Evolutionary conservation across 2,888 invertebrate species (phyloP).

Genomic region (Quadroppia sp.): DNA sequence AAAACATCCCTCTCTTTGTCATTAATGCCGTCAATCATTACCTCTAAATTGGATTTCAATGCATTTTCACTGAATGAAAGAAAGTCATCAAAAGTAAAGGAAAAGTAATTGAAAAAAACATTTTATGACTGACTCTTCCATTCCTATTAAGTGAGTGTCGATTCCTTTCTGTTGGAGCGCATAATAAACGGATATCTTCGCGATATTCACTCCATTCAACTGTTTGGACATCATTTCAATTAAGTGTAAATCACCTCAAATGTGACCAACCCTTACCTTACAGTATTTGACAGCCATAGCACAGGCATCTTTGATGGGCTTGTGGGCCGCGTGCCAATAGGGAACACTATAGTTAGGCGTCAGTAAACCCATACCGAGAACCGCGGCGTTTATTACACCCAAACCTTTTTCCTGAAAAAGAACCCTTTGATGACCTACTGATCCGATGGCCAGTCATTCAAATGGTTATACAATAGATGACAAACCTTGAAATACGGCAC

Average conservation of each 20-base stretch:
- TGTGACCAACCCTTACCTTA: no score
- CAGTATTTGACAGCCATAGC: conserved; percentile 58
- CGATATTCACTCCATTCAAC: conserved; percentile 51
- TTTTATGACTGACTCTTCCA: conserved; percentile 60
- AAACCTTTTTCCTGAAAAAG: conserved; percentile 66
- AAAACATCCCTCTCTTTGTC: conserved; percentile 63
- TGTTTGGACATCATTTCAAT: conserved; percentile 49
- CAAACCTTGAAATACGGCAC: conserved; percentile 69
- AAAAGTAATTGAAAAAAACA: no score
- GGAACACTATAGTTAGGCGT: conserved; percentile 60
- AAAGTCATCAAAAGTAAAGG: background rate
- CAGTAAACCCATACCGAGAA: conserved; percentile 75
- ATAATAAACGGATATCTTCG: conserved; percentile 51
- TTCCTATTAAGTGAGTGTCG: conserved; percentile 70
- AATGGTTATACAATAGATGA: background rate
- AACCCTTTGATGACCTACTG: no score
- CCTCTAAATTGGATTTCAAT: conserved; percentile 59
- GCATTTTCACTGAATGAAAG: conserved; percentile 45
- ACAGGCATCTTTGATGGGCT: conserved; percentile 62
- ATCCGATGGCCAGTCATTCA: background rate
- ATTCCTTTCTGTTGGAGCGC: conserved; percentile 58
- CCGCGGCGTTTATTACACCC: conserved; percentile 77
- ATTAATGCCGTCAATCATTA: conserved; percentile 63
- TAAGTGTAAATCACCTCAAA: conserved; percentile 41
- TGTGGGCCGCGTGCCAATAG: conserved; percentile 72